Evolutionary conservation across 2,888 invertebrate genomes (phyloP), one percentile per base, ranked within the genome.

Genomic region (Lucinisca nassula): DNA sequence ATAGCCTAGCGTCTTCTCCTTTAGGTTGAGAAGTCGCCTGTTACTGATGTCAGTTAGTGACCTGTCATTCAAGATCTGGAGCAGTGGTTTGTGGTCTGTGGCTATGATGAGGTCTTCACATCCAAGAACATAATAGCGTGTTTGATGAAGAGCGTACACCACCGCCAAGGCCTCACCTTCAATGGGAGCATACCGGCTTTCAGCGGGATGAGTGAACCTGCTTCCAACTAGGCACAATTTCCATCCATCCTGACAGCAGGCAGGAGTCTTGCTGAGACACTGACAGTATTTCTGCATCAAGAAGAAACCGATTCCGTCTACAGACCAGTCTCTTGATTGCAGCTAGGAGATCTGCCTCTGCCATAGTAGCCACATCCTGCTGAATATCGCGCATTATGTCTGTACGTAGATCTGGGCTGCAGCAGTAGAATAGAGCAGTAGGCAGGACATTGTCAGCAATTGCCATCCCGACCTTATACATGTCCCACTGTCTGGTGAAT

Each of bases 231-330:
- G 77, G 14, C 78, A 75, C 0, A 91, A 30, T 38, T 84, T 90
- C 91, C 90, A 91, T 1, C 88, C 90, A 81, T 75, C 76, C 21
- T 49, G 58, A 70, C 91, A 90, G 81, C 91, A 91, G 30, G 82
- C 61, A n/a, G 89, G 92, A 14, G 76, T 79, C 17, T 55, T 67
- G 6, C 40, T 38, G 0, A 80, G 10, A 80, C 91, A 93, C 4
- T 70, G 12, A 40, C 91, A 85, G 73, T 90, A 82, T 51, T 89
- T 89, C 78, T 90, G 85, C 81, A 87, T 79, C 58, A 90, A 24
- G 55, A 82, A 87, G 76, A 88, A 92, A 2, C 92, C 91, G 55
- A 92, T 87, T 4, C 92, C 89, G 32, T 89, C 85, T 55, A 79
- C 61, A 27, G 88, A 90, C 90, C 87, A 85, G 61, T 90, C 90